These are phyloP conservation scores for Cacoxenus indagator DNA, from an alignment of 2,888 invertebrate species.

Conservation along the genomic window DNA sequence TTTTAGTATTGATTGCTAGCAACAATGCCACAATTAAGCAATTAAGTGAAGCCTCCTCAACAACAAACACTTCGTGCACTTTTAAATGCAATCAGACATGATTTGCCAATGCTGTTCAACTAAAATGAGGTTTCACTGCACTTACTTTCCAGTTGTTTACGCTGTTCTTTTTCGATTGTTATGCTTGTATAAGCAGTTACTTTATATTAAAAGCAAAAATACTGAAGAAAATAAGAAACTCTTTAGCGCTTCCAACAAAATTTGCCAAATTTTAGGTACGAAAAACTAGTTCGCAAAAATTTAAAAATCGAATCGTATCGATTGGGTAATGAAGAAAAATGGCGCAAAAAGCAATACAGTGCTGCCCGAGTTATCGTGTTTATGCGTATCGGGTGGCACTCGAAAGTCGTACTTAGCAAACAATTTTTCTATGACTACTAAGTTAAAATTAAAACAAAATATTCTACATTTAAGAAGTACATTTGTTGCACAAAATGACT, in stretches of 20 bases:
- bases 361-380: neutral
- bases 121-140: no score
- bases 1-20: neutral
- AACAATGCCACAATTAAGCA: neutral
- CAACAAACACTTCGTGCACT: no score
- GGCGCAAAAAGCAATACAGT: neutral
- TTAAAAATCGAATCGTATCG: constrained; percentile 32
- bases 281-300: constrained; percentile 28
- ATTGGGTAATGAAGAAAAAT: neutral
- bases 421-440: constrained; percentile 20
- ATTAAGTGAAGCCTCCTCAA: no score
- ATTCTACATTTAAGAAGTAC: constrained; percentile 38
- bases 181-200: neutral
- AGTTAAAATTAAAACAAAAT: constrained; percentile 23
- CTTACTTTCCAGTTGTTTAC: no score
- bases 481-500: constrained; percentile 17
- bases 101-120: no score
- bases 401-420: neutral
- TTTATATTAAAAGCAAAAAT: neutral
- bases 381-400: neutral
- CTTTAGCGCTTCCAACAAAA: constrained; percentile 70
- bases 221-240: constrained; percentile 41
- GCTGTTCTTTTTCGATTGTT: neutral
- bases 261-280: constrained; percentile 68
- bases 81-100: no score